Evolutionary conservation across 2,888 invertebrate genomes (phyloP).

Genomic region (Drosophila kanekoi): DNA sequence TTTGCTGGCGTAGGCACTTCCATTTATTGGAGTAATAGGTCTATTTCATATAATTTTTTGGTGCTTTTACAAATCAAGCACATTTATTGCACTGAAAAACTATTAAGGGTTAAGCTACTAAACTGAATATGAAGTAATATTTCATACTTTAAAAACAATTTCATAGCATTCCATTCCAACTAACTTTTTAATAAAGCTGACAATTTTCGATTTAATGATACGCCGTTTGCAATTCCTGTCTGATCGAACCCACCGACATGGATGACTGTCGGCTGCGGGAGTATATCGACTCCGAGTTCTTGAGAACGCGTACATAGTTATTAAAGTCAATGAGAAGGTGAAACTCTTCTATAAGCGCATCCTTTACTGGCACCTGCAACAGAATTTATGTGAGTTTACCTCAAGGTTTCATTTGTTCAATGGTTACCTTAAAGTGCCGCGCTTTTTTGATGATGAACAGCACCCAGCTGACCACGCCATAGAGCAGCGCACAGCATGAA

Average conservation of each 20-base stretch:
- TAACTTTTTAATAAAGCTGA: constrained; percentile 48
- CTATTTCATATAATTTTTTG: constrained; percentile 16
- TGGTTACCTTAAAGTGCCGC: constrained; percentile 78
- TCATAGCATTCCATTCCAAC: constrained; percentile 52
- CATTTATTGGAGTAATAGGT: background rate
- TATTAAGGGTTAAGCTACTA: constrained; percentile 28
- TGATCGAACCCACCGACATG: constrained; percentile 76
- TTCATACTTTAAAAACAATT: constrained; percentile 4
- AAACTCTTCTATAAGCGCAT: constrained; percentile 89
- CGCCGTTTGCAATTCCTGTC: constrained; percentile 43
- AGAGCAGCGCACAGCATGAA: constrained; percentile 78
- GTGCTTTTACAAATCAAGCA: constrained; percentile 31
- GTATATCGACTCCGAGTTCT: constrained; percentile 85
- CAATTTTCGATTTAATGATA: constrained; percentile 32
- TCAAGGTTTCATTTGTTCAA: rapidly evolving
- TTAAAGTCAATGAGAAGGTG: constrained; percentile 90
- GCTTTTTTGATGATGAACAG: constrained; percentile 79
- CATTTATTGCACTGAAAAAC: constrained; percentile 29
- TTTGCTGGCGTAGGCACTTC: constrained; percentile 13
- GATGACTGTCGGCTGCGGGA: constrained; percentile 83
- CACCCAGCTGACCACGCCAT: constrained; percentile 82
- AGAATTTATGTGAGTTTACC: background rate
- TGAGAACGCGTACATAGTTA: constrained; percentile 89
- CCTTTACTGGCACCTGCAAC: constrained; percentile 88
- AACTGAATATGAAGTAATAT: constrained; percentile 14